phyloP scores from a whole-genome alignment of 2,797 vertebrate genomes.

The Aulostomus chinensis region DNA sequence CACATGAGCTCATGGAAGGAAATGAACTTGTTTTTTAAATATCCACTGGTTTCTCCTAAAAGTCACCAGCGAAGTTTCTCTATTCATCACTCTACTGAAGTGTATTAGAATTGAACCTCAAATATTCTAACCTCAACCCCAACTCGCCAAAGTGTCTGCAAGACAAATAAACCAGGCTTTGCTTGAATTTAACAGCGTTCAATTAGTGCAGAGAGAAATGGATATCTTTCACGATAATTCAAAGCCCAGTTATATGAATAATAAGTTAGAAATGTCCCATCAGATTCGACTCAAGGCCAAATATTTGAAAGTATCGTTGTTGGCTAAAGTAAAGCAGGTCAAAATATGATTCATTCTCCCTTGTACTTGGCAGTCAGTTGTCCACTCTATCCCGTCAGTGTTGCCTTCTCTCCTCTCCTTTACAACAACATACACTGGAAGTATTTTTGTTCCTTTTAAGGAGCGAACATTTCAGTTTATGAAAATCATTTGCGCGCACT shows the following conservation, averaged over 20 bases:
- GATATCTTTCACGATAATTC: conserved; percentile 3
- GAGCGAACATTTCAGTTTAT: too few species aligned
- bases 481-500: too few species aligned
- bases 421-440: too few species aligned
- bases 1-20: conserved; percentile 69
- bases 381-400: too few species aligned
- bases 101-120: conserved; percentile 23
- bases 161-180: conserved; percentile 13
- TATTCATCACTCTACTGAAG: conserved; percentile 32
- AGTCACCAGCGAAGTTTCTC: conserved; percentile 24
- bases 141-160: conserved; percentile 29
- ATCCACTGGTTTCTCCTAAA: conserved; percentile 24
- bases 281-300: too few species aligned
- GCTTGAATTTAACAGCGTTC: conserved; percentile 12
- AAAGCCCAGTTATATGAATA: background rate
- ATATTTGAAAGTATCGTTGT: too few species aligned
- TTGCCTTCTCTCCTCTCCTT: too few species aligned
- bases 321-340: too few species aligned
- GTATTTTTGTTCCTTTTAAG: too few species aligned
- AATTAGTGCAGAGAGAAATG: background rate
- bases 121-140: conserved; percentile 26
- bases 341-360: too few species aligned
- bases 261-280: background rate
- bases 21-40: conserved; percentile 30
- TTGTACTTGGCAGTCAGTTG: too few species aligned